A percentile compares a stretch with the other conserved stretches of the same genome.
Conservation (phyloP, 2,113 vertebrate genomes). For the Felis chaus region DNA sequence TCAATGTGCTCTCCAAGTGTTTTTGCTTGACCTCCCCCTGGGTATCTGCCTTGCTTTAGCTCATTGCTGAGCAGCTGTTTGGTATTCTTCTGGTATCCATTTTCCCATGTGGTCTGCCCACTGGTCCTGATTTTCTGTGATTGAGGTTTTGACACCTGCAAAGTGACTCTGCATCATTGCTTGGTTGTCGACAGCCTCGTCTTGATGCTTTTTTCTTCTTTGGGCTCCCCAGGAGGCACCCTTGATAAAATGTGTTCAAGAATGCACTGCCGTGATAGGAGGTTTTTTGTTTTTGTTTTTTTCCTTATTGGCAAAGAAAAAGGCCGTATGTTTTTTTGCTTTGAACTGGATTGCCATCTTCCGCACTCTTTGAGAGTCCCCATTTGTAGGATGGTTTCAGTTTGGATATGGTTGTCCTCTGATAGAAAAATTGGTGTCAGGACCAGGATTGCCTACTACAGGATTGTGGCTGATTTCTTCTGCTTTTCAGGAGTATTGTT, state of each 20-base stretch:
- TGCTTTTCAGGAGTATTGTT: not conserved
- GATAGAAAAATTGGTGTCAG: not conserved
- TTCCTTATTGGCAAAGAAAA: not conserved
- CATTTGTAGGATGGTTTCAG: not conserved
- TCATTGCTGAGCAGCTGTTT: conserved; percentile 59
- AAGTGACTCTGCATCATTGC: conserved; percentile 4
- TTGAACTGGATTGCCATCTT: not conserved
- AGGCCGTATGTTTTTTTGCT: not conserved
- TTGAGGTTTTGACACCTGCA: conserved; percentile 70
- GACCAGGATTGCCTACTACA: not conserved
- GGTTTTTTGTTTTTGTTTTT: not conserved
- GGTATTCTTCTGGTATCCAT: conserved; percentile 56
- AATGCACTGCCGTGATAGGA: not conserved
- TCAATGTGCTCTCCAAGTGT: conserved; percentile 44
- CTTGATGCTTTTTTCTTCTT: conserved; percentile 48
- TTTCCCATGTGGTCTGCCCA: conserved; percentile 13
- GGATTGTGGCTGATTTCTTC: not conserved
- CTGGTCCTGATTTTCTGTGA: conserved; percentile 53
- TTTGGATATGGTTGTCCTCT: not conserved
- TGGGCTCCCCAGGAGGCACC: conserved; percentile 1
- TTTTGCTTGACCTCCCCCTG: conserved; percentile 56
- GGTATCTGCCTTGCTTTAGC: conserved; percentile 33
- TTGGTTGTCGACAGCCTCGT: conserved; percentile 18
- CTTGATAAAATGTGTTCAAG: conserved; percentile 10
- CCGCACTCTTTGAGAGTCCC: not conserved